Base-by-base conservation (phyloP, 2,888 invertebrate genomes). In the Marronus borbonicus region DNA sequence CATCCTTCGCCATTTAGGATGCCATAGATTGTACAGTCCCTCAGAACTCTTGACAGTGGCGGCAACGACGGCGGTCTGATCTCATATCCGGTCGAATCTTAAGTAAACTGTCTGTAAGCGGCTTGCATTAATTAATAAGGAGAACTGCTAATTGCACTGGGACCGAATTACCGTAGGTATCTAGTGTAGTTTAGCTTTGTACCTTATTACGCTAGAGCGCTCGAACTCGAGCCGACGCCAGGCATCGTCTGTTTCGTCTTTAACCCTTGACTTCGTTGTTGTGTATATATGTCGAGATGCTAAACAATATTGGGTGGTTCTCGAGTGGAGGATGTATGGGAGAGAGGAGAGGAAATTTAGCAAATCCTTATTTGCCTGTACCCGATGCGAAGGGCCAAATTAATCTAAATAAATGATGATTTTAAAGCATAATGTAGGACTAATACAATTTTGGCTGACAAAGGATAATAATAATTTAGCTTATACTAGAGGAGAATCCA, bases 91-190 rank as follows among this genome's bases (percentile, higher is more conserved):
- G 86, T 84, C 85, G 83, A 86, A 86, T 87, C 87, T 87, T 87
- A 86, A 86, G 86, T 86, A 87, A 87, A 87, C 87, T 87, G 87
- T 87, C 87, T 86, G 86, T 87, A 87, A 87, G 88, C 87, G 87
- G 87, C 86, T 87, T 85, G 86, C 87, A 87, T 88, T 88, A 88
- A 88, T 88, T 88, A 88, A 88, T 88, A 88, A 88, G 88, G 87
- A 88, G 87, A 87, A 87, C 85, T 85, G 87, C 88, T 88, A 88
- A 88, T 88, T 88, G 88, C 88, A 81, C 87, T 84, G 86, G 87
- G 86, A 87, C 86, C 86, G 85, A 84, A 83, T 84, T 84, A 84
- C 84, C 44, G 44, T 44, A 44, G 44, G 72, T 78, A 78, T 72
- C 77, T 78, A 78, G 72, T 36, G 31, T 74, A 74, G 72, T 74